Percentiles rank a stretch among this genome's conserved stretches.
phyloP scores from a whole-genome alignment of 2,113 vertebrate genomes.

The Ginglymostoma cirratum region DNA sequence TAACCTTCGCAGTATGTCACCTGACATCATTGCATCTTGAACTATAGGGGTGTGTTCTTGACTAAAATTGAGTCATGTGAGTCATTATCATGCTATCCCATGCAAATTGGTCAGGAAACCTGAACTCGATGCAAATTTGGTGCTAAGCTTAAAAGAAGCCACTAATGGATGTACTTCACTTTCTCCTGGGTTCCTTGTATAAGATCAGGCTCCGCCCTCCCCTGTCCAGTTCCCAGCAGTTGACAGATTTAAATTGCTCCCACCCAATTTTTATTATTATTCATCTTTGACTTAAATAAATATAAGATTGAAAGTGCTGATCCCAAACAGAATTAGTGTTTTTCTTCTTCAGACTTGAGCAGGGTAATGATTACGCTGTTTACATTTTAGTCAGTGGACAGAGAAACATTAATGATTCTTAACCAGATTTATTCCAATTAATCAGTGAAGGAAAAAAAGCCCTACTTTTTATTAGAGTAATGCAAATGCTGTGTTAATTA shows the following conservation, averaged over 20 bases:
- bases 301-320: neutral
- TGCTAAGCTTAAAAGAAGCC: neutral
- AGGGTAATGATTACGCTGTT: neutral
- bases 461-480: neutral
- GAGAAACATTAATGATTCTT: neutral
- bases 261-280: neutral
- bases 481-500: neutral
- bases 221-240: neutral
- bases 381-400: neutral
- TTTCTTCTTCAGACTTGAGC: neutral
- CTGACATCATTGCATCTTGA: neutral
- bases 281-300: neutral
- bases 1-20: neutral
- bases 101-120: neutral
- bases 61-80: neutral
- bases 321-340: neutral
- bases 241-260: neutral
- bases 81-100: neutral
- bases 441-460: neutral
- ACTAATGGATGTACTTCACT: neutral
- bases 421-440: neutral
- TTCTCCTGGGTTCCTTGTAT: neutral
- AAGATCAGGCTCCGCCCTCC: too few species aligned
- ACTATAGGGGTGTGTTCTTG: neutral
- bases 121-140: neutral